phyloP scores from a whole-genome alignment of 2,888 invertebrate genomes.

The Zaprionus obscuricornis region DNA sequence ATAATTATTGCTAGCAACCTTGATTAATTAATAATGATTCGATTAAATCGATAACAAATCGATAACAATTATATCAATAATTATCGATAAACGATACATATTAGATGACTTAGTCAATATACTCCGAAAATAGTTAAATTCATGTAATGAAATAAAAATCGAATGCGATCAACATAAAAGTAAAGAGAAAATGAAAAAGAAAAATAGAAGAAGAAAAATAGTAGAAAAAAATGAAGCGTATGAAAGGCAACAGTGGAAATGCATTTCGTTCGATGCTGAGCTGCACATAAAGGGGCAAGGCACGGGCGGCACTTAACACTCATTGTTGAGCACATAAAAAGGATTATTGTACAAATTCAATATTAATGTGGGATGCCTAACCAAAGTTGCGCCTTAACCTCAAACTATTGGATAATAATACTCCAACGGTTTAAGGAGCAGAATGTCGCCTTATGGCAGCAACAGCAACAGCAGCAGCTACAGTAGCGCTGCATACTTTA shows the following conservation, averaged over 20 bases:
- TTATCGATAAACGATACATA: constrained; percentile 9
- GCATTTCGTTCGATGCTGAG: constrained; percentile 55
- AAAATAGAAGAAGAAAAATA: not conserved
- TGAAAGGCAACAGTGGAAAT: constrained; percentile 30
- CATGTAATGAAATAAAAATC: constrained; percentile 38
- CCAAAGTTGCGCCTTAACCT: constrained; percentile 20
- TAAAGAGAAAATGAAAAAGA: constrained; percentile 31
- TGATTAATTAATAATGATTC: no score
- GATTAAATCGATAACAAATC: no score
- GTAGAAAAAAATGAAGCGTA: not conserved
- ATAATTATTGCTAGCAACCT: no score
- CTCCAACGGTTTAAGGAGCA: no score
- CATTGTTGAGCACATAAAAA: constrained; percentile 72
- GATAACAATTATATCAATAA: no score
- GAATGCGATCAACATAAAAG: constrained; percentile 56
- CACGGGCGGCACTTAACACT: constrained; percentile 67
- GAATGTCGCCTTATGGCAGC: no score
- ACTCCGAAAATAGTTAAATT: not conserved
- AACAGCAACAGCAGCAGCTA: no score
- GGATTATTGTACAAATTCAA: constrained; percentile 77
- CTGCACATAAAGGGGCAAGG: constrained; percentile 52
- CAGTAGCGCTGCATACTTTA: no score
- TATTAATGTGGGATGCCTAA: constrained; percentile 63
- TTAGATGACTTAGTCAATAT: not conserved
- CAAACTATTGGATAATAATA: no score